A percentile compares a stretch with the other conserved stretches of the same genome.
Evolutionary conservation across 2,797 vertebrate species (phyloP).

Genomic region (Melanotaenia maccullochi): DNA sequence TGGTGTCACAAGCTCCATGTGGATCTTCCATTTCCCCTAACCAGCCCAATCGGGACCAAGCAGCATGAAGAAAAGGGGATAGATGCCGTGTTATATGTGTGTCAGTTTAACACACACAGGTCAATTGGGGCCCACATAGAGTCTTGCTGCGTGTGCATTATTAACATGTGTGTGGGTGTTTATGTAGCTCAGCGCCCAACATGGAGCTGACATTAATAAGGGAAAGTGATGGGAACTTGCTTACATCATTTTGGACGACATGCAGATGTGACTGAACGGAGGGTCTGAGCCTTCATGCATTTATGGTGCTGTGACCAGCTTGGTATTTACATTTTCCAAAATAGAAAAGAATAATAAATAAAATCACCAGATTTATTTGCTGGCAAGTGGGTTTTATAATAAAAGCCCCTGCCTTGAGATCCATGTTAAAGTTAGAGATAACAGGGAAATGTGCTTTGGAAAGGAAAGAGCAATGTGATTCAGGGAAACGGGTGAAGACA

Average conservation of each 20-base stretch:
- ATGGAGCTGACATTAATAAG: conserved; percentile 84
- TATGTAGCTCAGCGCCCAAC: conserved; percentile 76
- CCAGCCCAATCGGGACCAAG: conserved; percentile 51
- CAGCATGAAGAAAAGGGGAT: conserved; percentile 59
- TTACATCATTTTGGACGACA: conserved; percentile 76
- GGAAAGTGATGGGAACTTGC: conserved; percentile 75
- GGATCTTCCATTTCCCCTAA: conserved; percentile 80
- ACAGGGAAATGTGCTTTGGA: conserved; percentile 43
- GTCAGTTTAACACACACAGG: conserved; percentile 79
- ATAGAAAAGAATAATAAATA: conserved; percentile 30
- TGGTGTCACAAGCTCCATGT: conserved; percentile 74
- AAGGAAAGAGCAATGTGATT: conserved; percentile 9
- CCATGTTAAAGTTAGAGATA: conserved; percentile 23
- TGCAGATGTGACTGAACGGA: conserved; percentile 79
- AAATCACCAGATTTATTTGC: conserved; percentile 53
- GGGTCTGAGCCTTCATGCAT: conserved; percentile 47
- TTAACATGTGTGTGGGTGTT: conserved; percentile 83
- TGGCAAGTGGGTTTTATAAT: conserved; percentile 22
- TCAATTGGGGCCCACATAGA: conserved; percentile 77
- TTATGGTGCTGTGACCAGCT: conserved; percentile 34
- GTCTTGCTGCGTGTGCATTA: conserved; percentile 80
- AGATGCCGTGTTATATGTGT: conserved; percentile 69
- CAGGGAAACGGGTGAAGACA: conserved; percentile 16
- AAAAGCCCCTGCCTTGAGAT: conserved; percentile 16
- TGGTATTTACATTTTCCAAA: conserved; percentile 58